Percentiles rank a stretch among this genome's conserved stretches.
phyloP scores from a whole-genome alignment of 2,888 invertebrate species.

The Parnassius mnemosyne region DNA sequence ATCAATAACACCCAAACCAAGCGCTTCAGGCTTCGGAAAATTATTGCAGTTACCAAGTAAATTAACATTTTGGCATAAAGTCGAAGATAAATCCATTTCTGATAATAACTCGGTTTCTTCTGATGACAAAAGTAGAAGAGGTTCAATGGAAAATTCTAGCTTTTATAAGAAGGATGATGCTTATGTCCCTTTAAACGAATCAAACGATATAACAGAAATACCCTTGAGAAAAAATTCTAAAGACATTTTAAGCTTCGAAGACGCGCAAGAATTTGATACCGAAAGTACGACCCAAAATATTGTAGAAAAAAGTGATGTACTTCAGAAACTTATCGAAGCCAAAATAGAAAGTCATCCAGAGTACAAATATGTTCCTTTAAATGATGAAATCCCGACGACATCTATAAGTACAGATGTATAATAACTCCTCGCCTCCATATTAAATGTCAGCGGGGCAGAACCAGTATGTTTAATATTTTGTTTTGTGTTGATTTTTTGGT shows the following conservation, averaged over 20 bases:
- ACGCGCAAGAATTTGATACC: constrained; percentile 46
- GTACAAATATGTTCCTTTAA: constrained; percentile 64
- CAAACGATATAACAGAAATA: constrained; percentile 27
- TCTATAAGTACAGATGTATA: constrained; percentile 76
- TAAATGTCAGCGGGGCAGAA: constrained; percentile 43
- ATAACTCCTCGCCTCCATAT: constrained; percentile 33
- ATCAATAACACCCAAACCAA: constrained; percentile 48
- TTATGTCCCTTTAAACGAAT: constrained; percentile 29
- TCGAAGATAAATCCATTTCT: constrained; percentile 56
- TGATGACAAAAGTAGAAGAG: constrained; percentile 55
- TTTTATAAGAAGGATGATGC: constrained; percentile 56
- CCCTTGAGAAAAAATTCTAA: constrained; percentile 36
- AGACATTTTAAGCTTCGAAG: constrained; percentile 45
- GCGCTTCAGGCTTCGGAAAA: constrained; percentile 60
- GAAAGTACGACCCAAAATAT: constrained; percentile 56
- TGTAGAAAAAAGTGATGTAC: constrained; percentile 64
- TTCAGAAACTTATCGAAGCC: constrained; percentile 67
- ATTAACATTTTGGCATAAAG: constrained; percentile 79
- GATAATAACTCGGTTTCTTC: constrained; percentile 56
- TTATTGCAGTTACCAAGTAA: constrained; percentile 78
- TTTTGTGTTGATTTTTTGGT: constrained; percentile 38
- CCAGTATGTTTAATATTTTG: constrained; percentile 69
- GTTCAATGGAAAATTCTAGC: constrained; percentile 53
- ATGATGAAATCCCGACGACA: constrained; percentile 54
- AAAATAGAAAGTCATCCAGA: constrained; percentile 71